Evolutionary conservation across 2,888 invertebrate species (phyloP), one percentile per base, ranked within the genome.

Genomic region (Caenorhabditis sp.): DNA sequence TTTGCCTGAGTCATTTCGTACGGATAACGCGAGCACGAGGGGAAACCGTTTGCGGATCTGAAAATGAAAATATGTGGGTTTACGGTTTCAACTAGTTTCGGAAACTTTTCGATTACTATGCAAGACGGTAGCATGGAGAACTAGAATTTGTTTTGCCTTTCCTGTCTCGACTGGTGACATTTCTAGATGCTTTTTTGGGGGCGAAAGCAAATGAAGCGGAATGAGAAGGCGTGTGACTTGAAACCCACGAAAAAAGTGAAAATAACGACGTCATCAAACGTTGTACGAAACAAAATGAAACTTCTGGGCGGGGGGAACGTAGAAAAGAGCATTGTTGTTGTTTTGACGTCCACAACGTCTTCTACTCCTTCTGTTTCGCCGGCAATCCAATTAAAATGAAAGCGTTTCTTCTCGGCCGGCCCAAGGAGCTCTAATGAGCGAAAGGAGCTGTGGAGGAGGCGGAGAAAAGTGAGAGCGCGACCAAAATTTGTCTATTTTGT

Each of bases 351-450:
- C 27, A 50, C 39, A 17, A 27, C 46, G 20, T 32, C 39, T 37
- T 45, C 26, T 35, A n/a, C 32, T 45, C 35, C 27, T 41, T 9
- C 39, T 58, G 66, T 66, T 66, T 66, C 66, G 17, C 7, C 32
- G 39, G 52, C 52, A 68, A 68, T 68, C 37, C 68, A 68, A 68
- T 68, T 68, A 68, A 68, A 68, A 68, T 58, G 41, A 68, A 66
- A 68, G 59, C 39, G 39, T 13, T 46, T 56, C 45, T 65, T 35
- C 35, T 35, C 11, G 35, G 13, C 56, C 20, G 22, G 22, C 13
- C 20, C 3, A 45, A 46, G 24, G 22, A 8, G 35, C 22, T 52
- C 52, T 68, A 68, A 68, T 68, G 68, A 68, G 52, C 52, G 50
- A 43, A 65, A 53, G 53, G 53, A 11, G n/a, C n/a, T n/a, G n/a